Conservation (phyloP, 2,888 invertebrate genomes). For the Thecocarcelia acutangulata region DNA sequence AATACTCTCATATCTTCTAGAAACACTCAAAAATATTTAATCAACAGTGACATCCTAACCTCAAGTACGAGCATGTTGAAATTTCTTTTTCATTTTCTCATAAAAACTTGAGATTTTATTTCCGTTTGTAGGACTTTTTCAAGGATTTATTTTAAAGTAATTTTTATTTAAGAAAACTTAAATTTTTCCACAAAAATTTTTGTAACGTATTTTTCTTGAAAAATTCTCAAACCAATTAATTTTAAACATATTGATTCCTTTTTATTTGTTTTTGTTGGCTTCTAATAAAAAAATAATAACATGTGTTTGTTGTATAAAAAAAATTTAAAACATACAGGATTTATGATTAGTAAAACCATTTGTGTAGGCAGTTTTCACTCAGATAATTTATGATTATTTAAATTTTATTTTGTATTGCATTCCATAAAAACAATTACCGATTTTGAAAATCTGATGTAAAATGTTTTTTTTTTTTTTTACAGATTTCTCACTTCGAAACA, state of each 20-base stretch:
- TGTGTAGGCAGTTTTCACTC: not conserved
- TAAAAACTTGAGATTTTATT: constrained; percentile 20
- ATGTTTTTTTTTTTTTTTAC: too few species aligned
- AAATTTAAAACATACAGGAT: constrained; percentile 25
- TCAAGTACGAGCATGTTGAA: constrained; percentile 38
- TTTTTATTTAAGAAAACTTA: not conserved
- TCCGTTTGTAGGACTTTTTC: constrained; percentile 11
- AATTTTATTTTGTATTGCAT: constrained; percentile 18
- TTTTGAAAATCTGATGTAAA: not conserved
- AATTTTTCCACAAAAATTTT: constrained; percentile 6
- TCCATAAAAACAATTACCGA: constrained; percentile 11
- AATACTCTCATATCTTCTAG: not conserved
- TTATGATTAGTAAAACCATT: constrained; percentile 52
- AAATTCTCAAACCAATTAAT: constrained; percentile 72
- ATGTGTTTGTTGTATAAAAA: constrained; percentile 39
- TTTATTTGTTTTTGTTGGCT: not conserved
- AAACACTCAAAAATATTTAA: constrained; percentile 35
- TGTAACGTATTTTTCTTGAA: constrained; percentile 72
- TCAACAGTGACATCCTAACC: constrained; percentile 49
- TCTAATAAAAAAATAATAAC: constrained; percentile 15
- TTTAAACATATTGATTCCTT: constrained; percentile 51
- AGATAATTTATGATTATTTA: constrained; percentile 54
- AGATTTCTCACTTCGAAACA: too few species aligned
- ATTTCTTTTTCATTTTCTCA: constrained; percentile 13
- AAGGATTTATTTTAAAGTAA: not conserved